A percentile compares a stretch with the other conserved stretches of the same genome.
These are phyloP conservation scores for Garra rufa DNA, from an alignment of 2,113 vertebrate species.

Conservation along the genomic window DNA sequence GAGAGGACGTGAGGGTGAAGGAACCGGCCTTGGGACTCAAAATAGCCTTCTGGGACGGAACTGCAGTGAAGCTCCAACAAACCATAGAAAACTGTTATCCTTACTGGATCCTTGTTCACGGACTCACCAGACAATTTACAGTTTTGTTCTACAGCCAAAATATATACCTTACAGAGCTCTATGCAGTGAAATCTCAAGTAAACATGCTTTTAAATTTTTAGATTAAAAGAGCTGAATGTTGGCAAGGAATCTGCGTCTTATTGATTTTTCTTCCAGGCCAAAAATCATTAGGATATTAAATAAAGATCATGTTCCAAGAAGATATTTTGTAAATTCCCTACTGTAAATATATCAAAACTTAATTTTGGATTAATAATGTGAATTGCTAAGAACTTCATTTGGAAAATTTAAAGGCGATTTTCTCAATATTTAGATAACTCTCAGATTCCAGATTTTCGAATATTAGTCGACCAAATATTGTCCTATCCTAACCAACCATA, in stretches of 20 bases:
- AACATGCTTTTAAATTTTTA: not conserved
- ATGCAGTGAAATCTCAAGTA: not conserved
- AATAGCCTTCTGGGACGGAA: constrained; percentile 24
- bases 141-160: not conserved
- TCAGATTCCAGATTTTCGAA: too few relatives aligned
- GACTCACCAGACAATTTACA: constrained; percentile 25
- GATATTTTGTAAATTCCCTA: too few relatives aligned
- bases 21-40: constrained; percentile 24
- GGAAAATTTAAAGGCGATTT: too few relatives aligned
- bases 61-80: not conserved
- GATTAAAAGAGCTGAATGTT: not conserved
- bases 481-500: too few relatives aligned
- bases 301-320: too few relatives aligned
- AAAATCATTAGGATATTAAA: too few relatives aligned
- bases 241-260: not conserved
- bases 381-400: too few relatives aligned
- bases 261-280: too few relatives aligned
- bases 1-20: constrained; percentile 29
- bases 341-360: too few relatives aligned
- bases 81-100: not conserved
- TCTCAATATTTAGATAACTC: too few relatives aligned
- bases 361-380: too few relatives aligned
- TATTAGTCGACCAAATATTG: too few relatives aligned
- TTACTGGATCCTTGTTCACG: not conserved
- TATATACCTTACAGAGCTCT: not conserved